Evolutionary conservation across 2,113 vertebrate species (phyloP).

Genomic region (Misgurnus mizolepis): DNA sequence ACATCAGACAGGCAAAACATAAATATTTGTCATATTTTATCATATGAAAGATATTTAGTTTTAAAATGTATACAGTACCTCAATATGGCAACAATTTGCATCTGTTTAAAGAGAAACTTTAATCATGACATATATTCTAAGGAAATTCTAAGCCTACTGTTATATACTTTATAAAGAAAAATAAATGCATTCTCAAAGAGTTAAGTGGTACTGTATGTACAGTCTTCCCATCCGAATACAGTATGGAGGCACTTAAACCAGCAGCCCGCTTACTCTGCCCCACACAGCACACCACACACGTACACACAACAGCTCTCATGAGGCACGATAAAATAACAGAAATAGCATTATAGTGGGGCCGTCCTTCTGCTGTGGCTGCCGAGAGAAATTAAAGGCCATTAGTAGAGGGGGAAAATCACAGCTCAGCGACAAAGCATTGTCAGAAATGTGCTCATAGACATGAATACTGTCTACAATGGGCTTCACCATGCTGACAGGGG

Average conservation of each 20-base stretch:
- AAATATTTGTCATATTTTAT: neutral
- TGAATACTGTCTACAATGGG: slow-evolving; percentile 84
- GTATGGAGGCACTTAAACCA: slow-evolving; percentile 63
- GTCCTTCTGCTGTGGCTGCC: slow-evolving; percentile 73
- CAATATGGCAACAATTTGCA: slow-evolving; percentile 35
- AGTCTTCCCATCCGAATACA: slow-evolving; percentile 63
- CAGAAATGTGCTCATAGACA: slow-evolving; percentile 80
- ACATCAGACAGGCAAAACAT: neutral
- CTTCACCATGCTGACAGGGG: slow-evolving; percentile 84
- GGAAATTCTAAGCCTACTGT: slow-evolving; percentile 11
- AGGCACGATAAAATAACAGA: slow-evolving; percentile 70
- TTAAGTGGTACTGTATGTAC: slow-evolving; percentile 50
- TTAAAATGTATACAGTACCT: slow-evolving; percentile 37
- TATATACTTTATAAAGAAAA: slow-evolving; percentile 23
- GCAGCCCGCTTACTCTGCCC: slow-evolving; percentile 69
- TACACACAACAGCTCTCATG: slow-evolving; percentile 59
- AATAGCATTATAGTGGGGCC: slow-evolving; percentile 68
- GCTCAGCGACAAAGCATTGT: slow-evolving; percentile 81
- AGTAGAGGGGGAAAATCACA: slow-evolving; percentile 77
- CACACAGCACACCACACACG: slow-evolving; percentile 45
- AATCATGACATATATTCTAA: slow-evolving; percentile 25
- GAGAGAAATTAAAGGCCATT: slow-evolving; percentile 77
- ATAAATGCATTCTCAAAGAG: slow-evolving; percentile 51
- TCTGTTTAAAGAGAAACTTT: slow-evolving; percentile 29
- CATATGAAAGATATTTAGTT: neutral